Conservation (phyloP, 2,113 vertebrate genomes). For the Ceuthmochares aereus region DNA sequence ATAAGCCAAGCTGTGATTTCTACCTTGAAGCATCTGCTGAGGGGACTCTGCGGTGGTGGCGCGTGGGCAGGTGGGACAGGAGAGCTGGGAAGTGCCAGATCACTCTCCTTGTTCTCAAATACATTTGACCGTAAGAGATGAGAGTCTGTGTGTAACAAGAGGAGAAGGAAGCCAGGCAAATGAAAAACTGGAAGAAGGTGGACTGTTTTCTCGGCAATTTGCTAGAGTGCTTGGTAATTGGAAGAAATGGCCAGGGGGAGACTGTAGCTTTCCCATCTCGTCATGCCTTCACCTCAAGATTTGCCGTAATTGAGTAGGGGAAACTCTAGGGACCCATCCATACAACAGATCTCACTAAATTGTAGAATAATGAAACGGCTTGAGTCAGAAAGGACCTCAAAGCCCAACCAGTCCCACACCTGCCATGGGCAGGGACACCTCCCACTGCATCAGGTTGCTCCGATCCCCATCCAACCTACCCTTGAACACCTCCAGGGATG, state of each 20-base stretch:
- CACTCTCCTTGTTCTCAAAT: neutral
- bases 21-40: constrained; percentile 23
- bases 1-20: neutral
- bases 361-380: no score
- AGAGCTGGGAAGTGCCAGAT: neutral
- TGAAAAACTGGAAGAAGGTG: neutral
- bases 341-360: neutral
- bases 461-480: no score
- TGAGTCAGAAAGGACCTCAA: no score
- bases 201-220: neutral
- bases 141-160: neutral
- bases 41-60: neutral
- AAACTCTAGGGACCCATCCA: neutral
- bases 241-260: neutral
- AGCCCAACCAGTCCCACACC: no score
- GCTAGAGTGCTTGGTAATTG: neutral
- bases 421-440: no score
- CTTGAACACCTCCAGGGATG: no score
- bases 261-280: neutral
- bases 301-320: neutral
- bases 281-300: neutral
- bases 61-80: neutral
- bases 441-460: no score
- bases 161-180: neutral
- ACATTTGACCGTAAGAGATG: neutral